Conservation (phyloP, 2,113 vertebrate species). For the Hippoglossus stenolepis region DNA sequence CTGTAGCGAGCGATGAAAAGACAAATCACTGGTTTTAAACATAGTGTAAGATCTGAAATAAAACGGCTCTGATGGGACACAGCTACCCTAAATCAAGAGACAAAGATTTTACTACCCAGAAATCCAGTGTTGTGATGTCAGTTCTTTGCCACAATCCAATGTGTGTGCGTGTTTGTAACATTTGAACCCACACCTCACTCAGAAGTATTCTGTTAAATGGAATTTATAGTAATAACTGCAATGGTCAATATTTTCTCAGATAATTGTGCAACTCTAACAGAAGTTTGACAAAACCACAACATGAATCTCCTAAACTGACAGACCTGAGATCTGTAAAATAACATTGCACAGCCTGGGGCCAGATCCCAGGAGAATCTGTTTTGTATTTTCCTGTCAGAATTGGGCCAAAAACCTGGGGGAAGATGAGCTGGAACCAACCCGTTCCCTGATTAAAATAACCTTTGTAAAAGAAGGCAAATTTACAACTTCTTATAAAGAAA, state of each 20-base stretch:
- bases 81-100: neutral
- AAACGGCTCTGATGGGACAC: neutral
- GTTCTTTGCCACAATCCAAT: too few relatives aligned
- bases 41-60: neutral
- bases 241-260: constrained; percentile 4
- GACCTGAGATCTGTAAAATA: constrained; percentile 63
- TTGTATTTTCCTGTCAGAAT: constrained; percentile 52
- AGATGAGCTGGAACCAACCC: constrained; percentile 77
- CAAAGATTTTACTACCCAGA: neutral
- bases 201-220: neutral
- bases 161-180: neutral
- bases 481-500: constrained; percentile 83
- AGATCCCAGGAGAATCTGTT: constrained; percentile 51
- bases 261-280: constrained; percentile 28
- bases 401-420: constrained; percentile 62
- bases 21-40: neutral
- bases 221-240: neutral
- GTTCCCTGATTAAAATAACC: constrained; percentile 79
- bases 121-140: too few relatives aligned
- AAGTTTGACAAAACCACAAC: neutral
- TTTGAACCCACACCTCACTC: neutral
- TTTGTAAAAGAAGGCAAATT: constrained; percentile 80
- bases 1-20: neutral
- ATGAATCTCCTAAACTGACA: constrained; percentile 1
- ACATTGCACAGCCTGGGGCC: constrained; percentile 62